phyloP scores from a whole-genome alignment of 2,113 vertebrate genomes.

The Nycticorax nycticorax region DNA sequence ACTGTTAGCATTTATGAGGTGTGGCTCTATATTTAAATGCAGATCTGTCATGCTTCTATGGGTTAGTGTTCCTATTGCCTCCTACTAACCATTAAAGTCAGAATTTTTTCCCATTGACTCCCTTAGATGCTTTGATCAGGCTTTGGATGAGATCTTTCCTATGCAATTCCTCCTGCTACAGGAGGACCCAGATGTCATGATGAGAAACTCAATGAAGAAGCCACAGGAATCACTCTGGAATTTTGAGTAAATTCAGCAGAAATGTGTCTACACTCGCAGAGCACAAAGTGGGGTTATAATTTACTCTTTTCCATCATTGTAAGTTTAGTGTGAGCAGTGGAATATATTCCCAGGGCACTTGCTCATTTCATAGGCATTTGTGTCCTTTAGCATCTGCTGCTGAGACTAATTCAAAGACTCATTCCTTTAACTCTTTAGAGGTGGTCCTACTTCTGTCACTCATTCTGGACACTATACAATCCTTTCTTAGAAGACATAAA shows the following conservation, averaged over 20 bases:
- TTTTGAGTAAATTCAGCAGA: neutral
- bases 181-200: rapidly evolving
- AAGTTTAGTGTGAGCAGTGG: neutral
- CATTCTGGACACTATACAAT: neutral
- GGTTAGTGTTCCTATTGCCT: neutral
- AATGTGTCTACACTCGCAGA: neutral
- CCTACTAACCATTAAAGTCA: neutral
- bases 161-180: neutral
- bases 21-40: neutral
- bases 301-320: neutral
- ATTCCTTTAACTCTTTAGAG: neutral
- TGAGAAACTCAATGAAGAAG: neutral
- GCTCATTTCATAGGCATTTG: neutral
- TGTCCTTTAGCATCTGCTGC: neutral
- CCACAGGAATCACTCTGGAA: neutral
- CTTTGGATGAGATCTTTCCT: neutral
- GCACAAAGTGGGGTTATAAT: neutral
- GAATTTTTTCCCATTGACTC: neutral
- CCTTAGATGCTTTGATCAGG: neutral
- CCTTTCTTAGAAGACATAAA: neutral
- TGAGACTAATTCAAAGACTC: neutral
- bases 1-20: neutral
- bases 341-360: neutral
- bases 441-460: neutral
- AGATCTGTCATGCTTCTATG: neutral